These are phyloP conservation scores for Nasonia longicornis DNA, from an alignment of 1,140 invertebrate species.

Conservation along the genomic window DNA sequence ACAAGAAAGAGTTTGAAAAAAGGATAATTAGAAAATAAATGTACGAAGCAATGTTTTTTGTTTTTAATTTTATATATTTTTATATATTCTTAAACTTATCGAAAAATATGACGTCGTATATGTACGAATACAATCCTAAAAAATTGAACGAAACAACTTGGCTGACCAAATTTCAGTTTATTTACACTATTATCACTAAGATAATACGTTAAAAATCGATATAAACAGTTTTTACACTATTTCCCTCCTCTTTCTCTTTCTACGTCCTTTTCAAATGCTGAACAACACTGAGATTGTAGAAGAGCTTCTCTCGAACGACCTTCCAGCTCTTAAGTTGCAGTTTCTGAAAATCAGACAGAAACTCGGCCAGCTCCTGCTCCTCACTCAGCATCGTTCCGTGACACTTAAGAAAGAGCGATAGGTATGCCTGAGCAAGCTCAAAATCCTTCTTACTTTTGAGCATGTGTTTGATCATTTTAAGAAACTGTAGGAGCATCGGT, in stretches of 20 bases:
- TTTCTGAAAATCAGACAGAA: conserved; percentile 73
- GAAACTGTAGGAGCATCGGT: conserved; percentile 81
- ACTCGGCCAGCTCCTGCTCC: conserved; percentile 71
- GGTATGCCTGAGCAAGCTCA: conserved; percentile 92
- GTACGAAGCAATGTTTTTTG: neutral
- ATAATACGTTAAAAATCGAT: conserved; percentile 3
- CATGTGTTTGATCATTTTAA: conserved; percentile 81
- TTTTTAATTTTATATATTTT: neutral
- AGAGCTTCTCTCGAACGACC: conserved; percentile 77
- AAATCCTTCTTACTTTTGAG: conserved; percentile 85
- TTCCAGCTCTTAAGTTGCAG: conserved; percentile 76
- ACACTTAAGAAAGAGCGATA: conserved; percentile 91
- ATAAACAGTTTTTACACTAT: conserved; percentile 10
- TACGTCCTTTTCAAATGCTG: conserved; percentile 79
- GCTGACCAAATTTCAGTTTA: conserved; percentile 1
- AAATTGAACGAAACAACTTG: neutral
- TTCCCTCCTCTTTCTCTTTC: conserved; percentile 32
- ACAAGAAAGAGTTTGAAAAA: conserved; percentile 10
- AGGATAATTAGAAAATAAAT: neutral
- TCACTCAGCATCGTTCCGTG: conserved; percentile 78
- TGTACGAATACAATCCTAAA: neutral
- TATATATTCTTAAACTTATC: neutral
- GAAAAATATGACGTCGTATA: neutral
- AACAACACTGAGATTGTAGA: conserved; percentile 83
- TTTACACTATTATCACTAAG: conserved; percentile 28